These are phyloP conservation scores for Pseudochromis fuscus DNA, from an alignment of 2,797 vertebrate species.

Conservation along the genomic window DNA sequence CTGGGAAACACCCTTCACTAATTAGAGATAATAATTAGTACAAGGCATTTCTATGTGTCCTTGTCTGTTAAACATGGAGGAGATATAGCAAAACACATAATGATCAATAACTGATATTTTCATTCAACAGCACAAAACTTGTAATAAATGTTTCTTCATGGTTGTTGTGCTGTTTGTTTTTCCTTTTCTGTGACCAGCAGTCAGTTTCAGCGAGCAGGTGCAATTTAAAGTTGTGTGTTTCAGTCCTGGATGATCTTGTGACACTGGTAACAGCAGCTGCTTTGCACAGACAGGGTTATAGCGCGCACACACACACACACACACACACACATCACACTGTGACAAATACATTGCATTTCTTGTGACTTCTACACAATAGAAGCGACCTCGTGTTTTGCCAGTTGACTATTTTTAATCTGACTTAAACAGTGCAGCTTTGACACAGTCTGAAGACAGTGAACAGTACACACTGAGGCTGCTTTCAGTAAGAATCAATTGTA, in stretches of 20 bases:
- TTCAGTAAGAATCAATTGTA: too few relatives aligned
- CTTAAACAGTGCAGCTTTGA: too few relatives aligned
- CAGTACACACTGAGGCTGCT: too few relatives aligned
- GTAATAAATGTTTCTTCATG: background rate
- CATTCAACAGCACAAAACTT: background rate
- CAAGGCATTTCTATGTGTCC: conserved; percentile 1
- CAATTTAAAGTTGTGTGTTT: background rate
- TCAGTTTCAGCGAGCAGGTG: background rate
- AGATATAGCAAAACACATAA: background rate
- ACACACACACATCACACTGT: too few relatives aligned
- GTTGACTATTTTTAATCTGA: too few relatives aligned
- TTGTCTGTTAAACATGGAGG: conserved; percentile 8
- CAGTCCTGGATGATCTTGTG: too few relatives aligned
- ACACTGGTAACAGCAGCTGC: background rate
- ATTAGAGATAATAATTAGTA: conserved; percentile 29
- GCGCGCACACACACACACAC: too few relatives aligned
- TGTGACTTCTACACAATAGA: too few relatives aligned
- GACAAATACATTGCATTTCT: too few relatives aligned
- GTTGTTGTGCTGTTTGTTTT: background rate
- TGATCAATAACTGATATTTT: background rate
- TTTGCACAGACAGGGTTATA: too few relatives aligned
- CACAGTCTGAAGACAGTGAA: too few relatives aligned
- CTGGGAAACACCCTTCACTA: conserved; percentile 6
- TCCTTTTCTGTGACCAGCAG: background rate
- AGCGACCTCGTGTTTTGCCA: too few relatives aligned